Evolutionary conservation across 2,113 vertebrate genomes (phyloP).

Genomic region (Cettia cetti): DNA sequence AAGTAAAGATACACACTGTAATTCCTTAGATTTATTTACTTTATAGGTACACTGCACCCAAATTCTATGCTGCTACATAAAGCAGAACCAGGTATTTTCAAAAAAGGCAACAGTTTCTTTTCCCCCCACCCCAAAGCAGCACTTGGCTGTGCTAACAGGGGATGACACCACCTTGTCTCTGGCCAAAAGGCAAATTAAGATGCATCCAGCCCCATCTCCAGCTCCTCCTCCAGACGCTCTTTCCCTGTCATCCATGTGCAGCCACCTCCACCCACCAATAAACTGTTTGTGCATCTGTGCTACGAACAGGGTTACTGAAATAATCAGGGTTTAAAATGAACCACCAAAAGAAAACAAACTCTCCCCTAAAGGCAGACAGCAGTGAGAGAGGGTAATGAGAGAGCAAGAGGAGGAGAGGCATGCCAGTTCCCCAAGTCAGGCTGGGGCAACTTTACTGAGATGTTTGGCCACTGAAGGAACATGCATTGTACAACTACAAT

Average conservation of each 20-base stretch:
- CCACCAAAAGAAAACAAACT: background rate
- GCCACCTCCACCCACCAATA: background rate
- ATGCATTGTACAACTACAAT: background rate
- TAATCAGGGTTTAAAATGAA: background rate
- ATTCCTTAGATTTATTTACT: background rate
- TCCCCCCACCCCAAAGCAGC: background rate
- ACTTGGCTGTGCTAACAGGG: background rate
- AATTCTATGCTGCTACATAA: background rate
- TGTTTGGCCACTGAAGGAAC: background rate
- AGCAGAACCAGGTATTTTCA: background rate
- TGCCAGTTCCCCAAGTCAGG: background rate
- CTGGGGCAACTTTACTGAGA: background rate
- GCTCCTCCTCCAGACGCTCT: background rate
- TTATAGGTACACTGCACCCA: background rate
- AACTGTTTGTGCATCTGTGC: slow-evolving; percentile 12
- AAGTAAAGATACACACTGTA: background rate
- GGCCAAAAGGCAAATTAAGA: background rate
- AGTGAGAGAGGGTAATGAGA: background rate
- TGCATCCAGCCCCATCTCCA: background rate
- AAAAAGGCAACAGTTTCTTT: background rate
- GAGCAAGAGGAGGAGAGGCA: background rate
- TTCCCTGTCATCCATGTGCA: background rate
- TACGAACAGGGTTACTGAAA: background rate
- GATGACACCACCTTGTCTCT: background rate
- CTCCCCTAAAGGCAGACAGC: background rate